Percentiles rank a stretch among this genome's conserved stretches.
Evolutionary conservation across 2,888 invertebrate species (phyloP).

Genomic region (Tipula vernalis): DNA sequence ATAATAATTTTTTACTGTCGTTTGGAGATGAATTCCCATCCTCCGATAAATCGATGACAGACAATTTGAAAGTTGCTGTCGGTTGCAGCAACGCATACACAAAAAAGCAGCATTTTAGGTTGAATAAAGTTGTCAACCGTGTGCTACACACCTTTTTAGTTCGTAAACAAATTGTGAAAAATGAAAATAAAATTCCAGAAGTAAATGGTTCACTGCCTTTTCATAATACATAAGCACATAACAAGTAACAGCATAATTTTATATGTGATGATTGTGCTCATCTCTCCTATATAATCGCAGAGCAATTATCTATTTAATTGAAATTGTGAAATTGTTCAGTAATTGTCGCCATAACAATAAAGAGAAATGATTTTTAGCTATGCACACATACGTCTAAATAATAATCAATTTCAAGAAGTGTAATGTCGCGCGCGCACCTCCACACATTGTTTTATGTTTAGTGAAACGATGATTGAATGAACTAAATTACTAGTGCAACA

Average conservation of each 20-base stretch:
- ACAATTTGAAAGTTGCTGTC: no score
- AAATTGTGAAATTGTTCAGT: background rate
- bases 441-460: background rate
- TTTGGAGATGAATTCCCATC: no score
- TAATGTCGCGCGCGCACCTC: background rate
- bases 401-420: background rate
- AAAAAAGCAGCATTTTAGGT: no score
- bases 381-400: background rate
- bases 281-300: background rate
- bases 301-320: background rate
- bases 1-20: no score
- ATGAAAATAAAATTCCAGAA: background rate
- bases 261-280: background rate
- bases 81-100: no score
- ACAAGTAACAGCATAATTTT: background rate
- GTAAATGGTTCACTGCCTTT: background rate
- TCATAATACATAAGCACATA: background rate
- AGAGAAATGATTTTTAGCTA: background rate
- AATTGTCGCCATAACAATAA: background rate
- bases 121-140: background rate
- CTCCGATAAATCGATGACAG: no score
- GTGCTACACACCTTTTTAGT: background rate
- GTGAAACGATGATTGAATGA: background rate
- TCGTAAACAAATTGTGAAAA: no score
- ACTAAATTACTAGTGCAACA: background rate